Percentiles rank a stretch among this genome's conserved stretches.
Conservation (phyloP, 2,113 vertebrate species). For the Sarotherodon lohbergeri region DNA sequence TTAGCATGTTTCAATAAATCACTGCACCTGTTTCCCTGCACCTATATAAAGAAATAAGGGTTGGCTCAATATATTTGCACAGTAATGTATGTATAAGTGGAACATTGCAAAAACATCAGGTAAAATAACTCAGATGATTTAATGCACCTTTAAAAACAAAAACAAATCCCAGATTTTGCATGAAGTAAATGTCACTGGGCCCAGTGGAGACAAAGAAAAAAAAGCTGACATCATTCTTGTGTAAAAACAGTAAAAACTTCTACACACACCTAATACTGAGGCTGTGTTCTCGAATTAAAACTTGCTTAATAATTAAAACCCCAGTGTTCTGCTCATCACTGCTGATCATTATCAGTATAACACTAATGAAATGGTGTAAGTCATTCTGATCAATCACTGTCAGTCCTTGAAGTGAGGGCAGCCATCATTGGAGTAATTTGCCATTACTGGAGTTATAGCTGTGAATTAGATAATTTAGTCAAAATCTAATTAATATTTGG, state of each 20-base stretch:
- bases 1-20: not conserved
- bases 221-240: not conserved
- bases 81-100: not conserved
- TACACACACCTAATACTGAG: not conserved
- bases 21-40: not conserved
- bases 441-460: not conserved
- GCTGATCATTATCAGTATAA: not conserved
- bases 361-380: not conserved
- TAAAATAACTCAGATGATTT: not conserved
- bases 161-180: not conserved
- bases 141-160: not conserved
- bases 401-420: not conserved
- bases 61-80: not conserved
- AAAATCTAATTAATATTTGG: not conserved
- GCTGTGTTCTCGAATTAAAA: not conserved
- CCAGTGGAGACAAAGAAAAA: not conserved
- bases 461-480: not conserved
- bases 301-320: not conserved
- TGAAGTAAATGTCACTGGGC: not conserved
- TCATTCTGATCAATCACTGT: not conserved
- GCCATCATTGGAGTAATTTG: not conserved
- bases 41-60: not conserved
- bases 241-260: not conserved
- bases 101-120: not conserved
- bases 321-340: fast-evolving